Conservation (phyloP, 2,888 invertebrate species). For the Acrobasis repandana region DNA sequence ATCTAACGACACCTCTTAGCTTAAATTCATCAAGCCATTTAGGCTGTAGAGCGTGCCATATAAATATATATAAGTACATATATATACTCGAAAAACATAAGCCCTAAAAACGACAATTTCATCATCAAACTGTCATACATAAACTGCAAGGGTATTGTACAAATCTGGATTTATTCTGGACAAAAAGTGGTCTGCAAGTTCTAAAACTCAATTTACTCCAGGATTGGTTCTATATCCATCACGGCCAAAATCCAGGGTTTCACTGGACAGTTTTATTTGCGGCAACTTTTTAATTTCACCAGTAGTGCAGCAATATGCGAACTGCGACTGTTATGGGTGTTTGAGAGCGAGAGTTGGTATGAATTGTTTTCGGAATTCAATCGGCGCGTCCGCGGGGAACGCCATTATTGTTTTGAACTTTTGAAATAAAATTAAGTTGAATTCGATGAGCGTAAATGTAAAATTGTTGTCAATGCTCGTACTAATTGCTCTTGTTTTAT, state of each 20-base stretch:
- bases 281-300: constrained; percentile 60
- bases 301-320: constrained; percentile 39
- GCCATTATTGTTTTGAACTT: neutral
- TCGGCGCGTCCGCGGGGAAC: constrained; percentile 9
- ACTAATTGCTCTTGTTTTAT: too few relatives aligned
- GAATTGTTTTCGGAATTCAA: constrained; percentile 23
- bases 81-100: too few relatives aligned
- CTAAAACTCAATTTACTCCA: neutral
- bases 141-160: neutral
- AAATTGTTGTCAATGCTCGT: too few relatives aligned
- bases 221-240: neutral
- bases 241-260: neutral
- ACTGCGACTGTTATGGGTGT: constrained; percentile 40
- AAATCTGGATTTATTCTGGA: neutral
- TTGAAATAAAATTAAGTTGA: neutral
- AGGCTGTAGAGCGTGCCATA: too few relatives aligned
- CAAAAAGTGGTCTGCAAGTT: neutral
- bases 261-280: constrained; percentile 38
- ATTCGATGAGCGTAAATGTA: neutral
- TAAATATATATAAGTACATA: too few relatives aligned
- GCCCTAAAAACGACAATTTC: too few relatives aligned
- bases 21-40: too few relatives aligned
- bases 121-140: neutral
- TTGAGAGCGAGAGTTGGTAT: constrained; percentile 28
- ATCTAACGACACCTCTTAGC: too few relatives aligned